These are phyloP conservation scores for Gopherus flavomarginatus DNA, from an alignment of 2,113 vertebrate genomes.

Conservation along the genomic window DNA sequence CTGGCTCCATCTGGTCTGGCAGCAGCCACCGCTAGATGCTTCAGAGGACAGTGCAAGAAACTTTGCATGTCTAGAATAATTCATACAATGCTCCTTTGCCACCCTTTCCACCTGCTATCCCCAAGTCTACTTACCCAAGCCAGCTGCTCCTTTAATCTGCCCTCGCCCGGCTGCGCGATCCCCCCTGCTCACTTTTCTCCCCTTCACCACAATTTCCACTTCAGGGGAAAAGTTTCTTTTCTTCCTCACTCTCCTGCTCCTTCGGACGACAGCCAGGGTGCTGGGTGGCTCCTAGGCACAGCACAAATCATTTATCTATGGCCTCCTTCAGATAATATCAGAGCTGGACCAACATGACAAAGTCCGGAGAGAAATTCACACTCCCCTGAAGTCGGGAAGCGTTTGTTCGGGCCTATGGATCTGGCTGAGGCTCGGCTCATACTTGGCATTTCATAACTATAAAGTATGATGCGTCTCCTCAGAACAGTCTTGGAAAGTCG, in stretches of 20 bases:
- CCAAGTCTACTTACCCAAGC: background rate
- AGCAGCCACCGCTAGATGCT: fast-evolving
- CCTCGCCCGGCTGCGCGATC: background rate
- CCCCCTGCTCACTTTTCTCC: fast-evolving
- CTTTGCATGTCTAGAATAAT: background rate
- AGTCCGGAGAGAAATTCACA: background rate
- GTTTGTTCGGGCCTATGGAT: too few species aligned
- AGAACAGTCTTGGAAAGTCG: background rate
- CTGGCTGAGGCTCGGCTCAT: background rate
- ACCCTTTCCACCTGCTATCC: fast-evolving
- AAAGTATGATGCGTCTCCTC: background rate
- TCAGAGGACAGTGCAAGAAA: fast-evolving
- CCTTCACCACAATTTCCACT: background rate
- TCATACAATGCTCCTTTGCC: fast-evolving
- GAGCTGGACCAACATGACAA: fast-evolving
- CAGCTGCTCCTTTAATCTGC: fast-evolving
- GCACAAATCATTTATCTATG: fast-evolving
- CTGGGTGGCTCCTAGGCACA: background rate
- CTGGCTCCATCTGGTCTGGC: background rate
- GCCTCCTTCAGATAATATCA: background rate
- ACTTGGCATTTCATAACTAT: background rate
- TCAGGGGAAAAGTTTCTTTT: background rate
- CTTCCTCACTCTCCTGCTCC: background rate
- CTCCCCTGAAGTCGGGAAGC: background rate
- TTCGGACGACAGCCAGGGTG: background rate